Base-by-base conservation (phyloP, 2,797 vertebrate species). In the Thaleichthys pacificus region DNA sequence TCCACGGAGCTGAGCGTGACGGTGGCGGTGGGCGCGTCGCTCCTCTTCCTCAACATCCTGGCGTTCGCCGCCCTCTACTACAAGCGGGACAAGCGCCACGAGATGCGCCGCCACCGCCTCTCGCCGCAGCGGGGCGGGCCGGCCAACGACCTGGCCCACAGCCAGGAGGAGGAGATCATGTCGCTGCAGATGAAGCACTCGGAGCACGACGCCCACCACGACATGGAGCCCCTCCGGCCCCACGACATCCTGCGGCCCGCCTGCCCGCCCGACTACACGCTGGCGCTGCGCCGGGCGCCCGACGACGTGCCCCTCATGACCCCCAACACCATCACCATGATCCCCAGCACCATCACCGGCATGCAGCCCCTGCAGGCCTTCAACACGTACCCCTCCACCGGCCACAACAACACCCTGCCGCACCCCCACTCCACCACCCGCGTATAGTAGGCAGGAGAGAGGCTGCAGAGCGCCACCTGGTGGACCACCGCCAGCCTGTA, bases 31-130 rank as follows among this genome's bases (percentile, higher is more conserved):
- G 96, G 96, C 0, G 96, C 96, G 1, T 97, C 96, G 1, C 92
- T 97, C 5, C 94, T 97, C 71, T 98, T 97, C 87, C 96, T 98
- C 86, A 97, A 97, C 91, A 96, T 97, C 87, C 84, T 97, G 68
- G 96, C 96, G 68, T 97, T 97, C 11, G 96, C 96, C 0, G 96
- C 96, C 9, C 95, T 97, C 67, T 97, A 97, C 91, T 97, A 97
- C 88, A 97, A 96, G 90, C 92, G 95, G 14, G 96, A 97, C 91
- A 95, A 95, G 85, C 86, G 95, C 0, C 95, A 96, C 62, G 96
- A 97, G 91, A 89, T 97, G 83, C 91, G 95, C 0, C 94, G 95
- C 65, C 91, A 95, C 79, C 93, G 95, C 17, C 90, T 95, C 67
- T 96, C 96, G 0, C 95, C 94, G 0, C 93, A 93, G 73, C 88